These are phyloP conservation scores for Stenodera caucasica DNA, from an alignment of 2,888 invertebrate species.

Conservation along the genomic window DNA sequence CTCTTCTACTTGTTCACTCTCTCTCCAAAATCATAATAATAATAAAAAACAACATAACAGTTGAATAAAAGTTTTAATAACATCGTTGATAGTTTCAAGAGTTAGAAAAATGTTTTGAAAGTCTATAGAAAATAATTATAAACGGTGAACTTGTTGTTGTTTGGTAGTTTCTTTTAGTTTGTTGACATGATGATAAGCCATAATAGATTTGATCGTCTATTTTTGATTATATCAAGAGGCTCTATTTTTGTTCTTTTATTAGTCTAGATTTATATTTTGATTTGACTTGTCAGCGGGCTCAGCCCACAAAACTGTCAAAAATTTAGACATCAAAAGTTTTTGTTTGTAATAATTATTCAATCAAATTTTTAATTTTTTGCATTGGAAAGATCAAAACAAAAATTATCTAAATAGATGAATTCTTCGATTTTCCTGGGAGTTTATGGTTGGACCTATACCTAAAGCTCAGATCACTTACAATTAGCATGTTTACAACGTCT, in stretches of 20 bases:
- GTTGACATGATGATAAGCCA: slow-evolving; percentile 7
- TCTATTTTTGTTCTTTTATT: background rate
- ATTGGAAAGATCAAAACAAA: too few species aligned
- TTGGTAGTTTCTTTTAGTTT: background rate
- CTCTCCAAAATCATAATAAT: background rate
- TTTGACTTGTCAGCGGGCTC: background rate
- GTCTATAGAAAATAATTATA: slow-evolving; percentile 26
- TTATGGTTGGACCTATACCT: too few species aligned
- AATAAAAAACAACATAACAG: background rate
- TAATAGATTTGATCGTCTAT: background rate
- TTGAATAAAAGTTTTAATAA: slow-evolving; percentile 30
- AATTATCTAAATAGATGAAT: too few species aligned
- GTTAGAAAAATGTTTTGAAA: slow-evolving; percentile 28
- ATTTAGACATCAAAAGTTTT: too few species aligned
- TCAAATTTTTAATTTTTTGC: too few species aligned
- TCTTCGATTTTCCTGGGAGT: too few species aligned
- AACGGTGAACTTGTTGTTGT: background rate
- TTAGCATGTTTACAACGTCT: too few species aligned
- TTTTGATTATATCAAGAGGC: background rate
- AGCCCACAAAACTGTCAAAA: too few species aligned
- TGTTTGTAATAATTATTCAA: too few species aligned
- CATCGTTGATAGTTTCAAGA: slow-evolving; percentile 30
- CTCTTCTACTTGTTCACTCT: background rate
- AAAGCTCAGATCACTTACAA: too few species aligned
- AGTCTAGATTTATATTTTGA: background rate